Base-by-base conservation (phyloP, 2,888 invertebrate genomes). In the Agrenia bidenticulata region DNA sequence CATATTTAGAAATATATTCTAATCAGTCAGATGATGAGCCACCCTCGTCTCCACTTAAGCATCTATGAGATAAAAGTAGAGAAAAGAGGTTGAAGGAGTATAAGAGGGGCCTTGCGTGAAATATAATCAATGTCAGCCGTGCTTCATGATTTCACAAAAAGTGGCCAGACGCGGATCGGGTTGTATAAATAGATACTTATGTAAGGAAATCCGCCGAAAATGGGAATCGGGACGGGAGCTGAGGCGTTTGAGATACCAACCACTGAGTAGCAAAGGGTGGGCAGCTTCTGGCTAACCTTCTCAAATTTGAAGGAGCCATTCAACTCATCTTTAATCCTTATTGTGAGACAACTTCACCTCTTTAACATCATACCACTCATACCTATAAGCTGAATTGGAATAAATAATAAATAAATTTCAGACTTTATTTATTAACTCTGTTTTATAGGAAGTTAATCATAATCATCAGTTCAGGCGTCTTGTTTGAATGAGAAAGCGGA, bases 251-350 rank as follows among this genome's bases (percentile, higher is more conserved):
- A 27, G 19, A 24, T 58, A 53, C 51, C 55, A 62, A 17, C 61
- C 61, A 42, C 61, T 55, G 63, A 56, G 56, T 15, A 56, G 51
- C 58, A 37, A 51, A 58, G 45, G 45, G 56, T 42, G 51, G 42
- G 27, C 41, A 57, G 63, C 63, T 63, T 63, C 51, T 57, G 42
- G 39, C 45, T 24, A 49, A 42, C 58, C 49, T 26, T 26, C 19
- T 60, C 7, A 32, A 21, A 23, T 17, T 42, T 26, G 27, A 21
- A 19, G 45, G 32, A 32, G 32, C 32, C 45, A 17, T 45, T 45
- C 45, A 45, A 17, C 51, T 23, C 21, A 45, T 32, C 4, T 32
- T 32, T 11, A 32, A 32, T 32, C 11, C 32, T 32, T 32, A 32
- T 32, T 32, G 5, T 32, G 32, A 4, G 32, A 32, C 32, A 32